A percentile compares a stretch with the other conserved stretches of the same genome.
phyloP scores from a whole-genome alignment of 2,113 vertebrate species.

The Laticauda colubrina region DNA sequence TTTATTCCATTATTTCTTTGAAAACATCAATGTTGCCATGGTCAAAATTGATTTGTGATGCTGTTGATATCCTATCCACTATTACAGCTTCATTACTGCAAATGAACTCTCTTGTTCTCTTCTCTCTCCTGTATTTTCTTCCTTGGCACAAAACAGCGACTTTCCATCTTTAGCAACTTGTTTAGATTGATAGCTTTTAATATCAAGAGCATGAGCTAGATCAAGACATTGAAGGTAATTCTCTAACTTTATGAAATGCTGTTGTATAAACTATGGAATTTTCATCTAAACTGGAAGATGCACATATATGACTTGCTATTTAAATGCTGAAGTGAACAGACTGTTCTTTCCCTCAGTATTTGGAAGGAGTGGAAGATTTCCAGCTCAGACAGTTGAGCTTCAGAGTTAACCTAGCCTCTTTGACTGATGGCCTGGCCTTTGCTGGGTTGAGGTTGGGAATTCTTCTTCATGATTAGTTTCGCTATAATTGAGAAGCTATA shows the following conservation, averaged over 20 bases:
- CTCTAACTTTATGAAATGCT: constrained; percentile 26
- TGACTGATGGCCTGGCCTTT: constrained; percentile 6
- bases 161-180: background rate
- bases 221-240: constrained; percentile 27
- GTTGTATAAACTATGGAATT: constrained; percentile 2
- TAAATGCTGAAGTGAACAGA: constrained; percentile 33
- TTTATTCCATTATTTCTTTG: background rate
- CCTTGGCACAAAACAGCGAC: background rate
- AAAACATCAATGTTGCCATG: background rate
- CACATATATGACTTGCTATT: constrained; percentile 35
- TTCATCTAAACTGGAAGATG: constrained; percentile 26
- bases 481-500: background rate
- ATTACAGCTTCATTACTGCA: background rate
- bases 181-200: constrained; percentile 11
- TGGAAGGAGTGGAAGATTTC: constrained; percentile 3
- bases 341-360: constrained; percentile 18
- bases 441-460: constrained; percentile 7
- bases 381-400: constrained; percentile 1
- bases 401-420: constrained; percentile 10
- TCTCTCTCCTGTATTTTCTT: background rate
- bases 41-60: background rate
- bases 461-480: background rate
- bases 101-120: background rate
- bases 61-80: background rate
- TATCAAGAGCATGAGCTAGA: constrained; percentile 5